Conservation (phyloP, 2,797 vertebrate genomes). For the Tinamus major region DNA sequence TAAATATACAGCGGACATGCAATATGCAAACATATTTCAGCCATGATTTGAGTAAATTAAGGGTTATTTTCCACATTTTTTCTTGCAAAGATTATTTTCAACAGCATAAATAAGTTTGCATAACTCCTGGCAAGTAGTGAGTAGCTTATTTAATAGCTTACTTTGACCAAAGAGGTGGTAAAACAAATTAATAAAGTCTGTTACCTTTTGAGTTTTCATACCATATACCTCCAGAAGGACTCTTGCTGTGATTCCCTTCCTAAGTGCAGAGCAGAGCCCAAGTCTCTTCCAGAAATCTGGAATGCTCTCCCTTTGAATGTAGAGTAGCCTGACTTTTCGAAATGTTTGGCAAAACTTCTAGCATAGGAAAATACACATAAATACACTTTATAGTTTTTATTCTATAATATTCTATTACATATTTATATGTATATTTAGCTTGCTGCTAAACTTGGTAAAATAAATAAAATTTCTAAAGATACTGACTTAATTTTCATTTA, state of each 20-base stretch:
- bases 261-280: neutral
- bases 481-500: slow-evolving; percentile 49
- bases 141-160: slow-evolving; percentile 28
- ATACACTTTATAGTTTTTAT: neutral
- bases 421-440: too few relatives aligned
- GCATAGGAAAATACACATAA: neutral
- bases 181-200: slow-evolving; percentile 49
- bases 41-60: slow-evolving; percentile 24
- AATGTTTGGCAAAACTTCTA: slow-evolving; percentile 14
- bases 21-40: neutral
- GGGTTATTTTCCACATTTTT: too few relatives aligned
- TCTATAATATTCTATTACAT: too few relatives aligned
- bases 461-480: slow-evolving; percentile 33
- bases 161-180: slow-evolving; percentile 31
- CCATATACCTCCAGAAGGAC: neutral
- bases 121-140: slow-evolving; percentile 31
- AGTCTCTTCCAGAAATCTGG: slow-evolving; percentile 13
- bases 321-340: neutral
- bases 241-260: neutral
- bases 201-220: slow-evolving; percentile 39
- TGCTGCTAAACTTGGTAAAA: neutral
- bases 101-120: slow-evolving; percentile 3
- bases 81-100: slow-evolving; percentile 30
- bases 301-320: neutral
- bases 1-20: neutral